phyloP scores from a whole-genome alignment of 2,113 vertebrate genomes.

The Romanogobio albipinnatus region DNA sequence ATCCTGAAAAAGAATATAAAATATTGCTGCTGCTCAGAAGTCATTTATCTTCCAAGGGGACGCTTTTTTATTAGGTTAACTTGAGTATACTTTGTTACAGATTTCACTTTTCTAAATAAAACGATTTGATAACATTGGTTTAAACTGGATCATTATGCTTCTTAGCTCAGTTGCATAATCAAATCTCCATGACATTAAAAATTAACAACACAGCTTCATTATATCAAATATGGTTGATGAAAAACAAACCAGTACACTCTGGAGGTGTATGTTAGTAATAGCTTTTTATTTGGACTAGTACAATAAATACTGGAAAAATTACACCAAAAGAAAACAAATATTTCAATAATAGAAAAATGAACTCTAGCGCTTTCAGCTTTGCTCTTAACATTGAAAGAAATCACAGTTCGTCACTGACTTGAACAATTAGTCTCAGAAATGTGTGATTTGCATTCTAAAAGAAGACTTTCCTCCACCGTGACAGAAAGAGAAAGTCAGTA shows the following conservation, averaged over 20 bases:
- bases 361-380: slow-evolving; percentile 55
- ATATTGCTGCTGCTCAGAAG: background rate
- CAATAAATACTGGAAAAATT: slow-evolving; percentile 67
- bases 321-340: slow-evolving; percentile 57
- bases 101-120: background rate
- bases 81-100: background rate
- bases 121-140: background rate
- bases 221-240: background rate
- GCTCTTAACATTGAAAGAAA: slow-evolving; percentile 52
- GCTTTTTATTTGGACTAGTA: slow-evolving; percentile 71
- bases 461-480: slow-evolving; percentile 32
- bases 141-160: background rate
- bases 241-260: slow-evolving; percentile 29
- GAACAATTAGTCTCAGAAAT: slow-evolving; percentile 68
- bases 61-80: background rate
- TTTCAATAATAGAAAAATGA: slow-evolving; percentile 47
- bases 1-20: background rate
- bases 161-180: background rate
- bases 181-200: background rate
- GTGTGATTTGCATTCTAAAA: slow-evolving; percentile 38
- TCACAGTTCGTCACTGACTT: slow-evolving; percentile 73
- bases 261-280: slow-evolving; percentile 54
- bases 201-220: background rate
- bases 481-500: slow-evolving; percentile 35
- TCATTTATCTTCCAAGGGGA: background rate